phyloP scores from a whole-genome alignment of 2,113 vertebrate genomes.

The Boleophthalmus pectinirostris region DNA sequence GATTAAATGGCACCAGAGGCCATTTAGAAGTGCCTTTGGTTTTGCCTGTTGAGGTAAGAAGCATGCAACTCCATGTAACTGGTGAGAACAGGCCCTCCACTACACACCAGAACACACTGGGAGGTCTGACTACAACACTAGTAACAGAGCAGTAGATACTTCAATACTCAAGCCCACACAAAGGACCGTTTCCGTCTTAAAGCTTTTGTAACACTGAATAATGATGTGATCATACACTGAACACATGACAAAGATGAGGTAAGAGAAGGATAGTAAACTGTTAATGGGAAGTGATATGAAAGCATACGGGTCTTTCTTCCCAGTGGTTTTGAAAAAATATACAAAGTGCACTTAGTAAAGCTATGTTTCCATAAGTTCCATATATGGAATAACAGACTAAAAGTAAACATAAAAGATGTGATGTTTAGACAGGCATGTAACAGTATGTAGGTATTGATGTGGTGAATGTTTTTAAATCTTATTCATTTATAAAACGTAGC shows the following conservation, averaged over 20 bases:
- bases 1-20: constrained; percentile 54
- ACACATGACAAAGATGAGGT: constrained; percentile 56
- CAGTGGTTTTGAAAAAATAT: constrained; percentile 65
- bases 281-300: constrained; percentile 55
- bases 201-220: constrained; percentile 77
- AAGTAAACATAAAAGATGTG: constrained; percentile 24
- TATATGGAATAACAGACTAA: constrained; percentile 27
- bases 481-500: constrained; percentile 27
- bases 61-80: constrained; percentile 44
- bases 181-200: constrained; percentile 57
- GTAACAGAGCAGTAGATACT: constrained; percentile 36
- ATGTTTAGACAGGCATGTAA: constrained; percentile 48
- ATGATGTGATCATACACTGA: constrained; percentile 51
- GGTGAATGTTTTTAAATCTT: not conserved
- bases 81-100: constrained; percentile 56
- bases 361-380: constrained; percentile 65
- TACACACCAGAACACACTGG: constrained; percentile 19
- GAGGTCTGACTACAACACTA: constrained; percentile 14
- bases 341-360: constrained; percentile 82
- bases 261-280: constrained; percentile 51
- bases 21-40: constrained; percentile 76
- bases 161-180: constrained; percentile 21
- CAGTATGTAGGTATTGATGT: constrained; percentile 18
- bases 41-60: constrained; percentile 57
- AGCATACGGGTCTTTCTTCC: constrained; percentile 40